These are phyloP conservation scores for Drymonia ruficornis DNA, from an alignment of 2,888 invertebrate genomes.

Conservation along the genomic window DNA sequence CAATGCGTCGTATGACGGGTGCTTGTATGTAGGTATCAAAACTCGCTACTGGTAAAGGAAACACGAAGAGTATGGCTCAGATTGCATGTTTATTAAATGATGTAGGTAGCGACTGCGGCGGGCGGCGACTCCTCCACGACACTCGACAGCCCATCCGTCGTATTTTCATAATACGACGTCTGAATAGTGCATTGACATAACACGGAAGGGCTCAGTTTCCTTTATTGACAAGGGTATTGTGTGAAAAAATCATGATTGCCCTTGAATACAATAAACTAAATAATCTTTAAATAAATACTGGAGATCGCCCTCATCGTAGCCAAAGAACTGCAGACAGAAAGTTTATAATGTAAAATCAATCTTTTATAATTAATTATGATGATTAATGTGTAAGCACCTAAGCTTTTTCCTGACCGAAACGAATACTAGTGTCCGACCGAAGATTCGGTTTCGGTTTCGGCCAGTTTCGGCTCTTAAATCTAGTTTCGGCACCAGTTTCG, in stretches of 20 bases:
- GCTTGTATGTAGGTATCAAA: conserved; percentile 23
- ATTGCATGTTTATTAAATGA: conserved; percentile 68
- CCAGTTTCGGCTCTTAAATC: too few species aligned
- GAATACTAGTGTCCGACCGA: too few species aligned
- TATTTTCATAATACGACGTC: conserved; percentile 71
- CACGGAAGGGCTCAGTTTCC: conserved; percentile 56
- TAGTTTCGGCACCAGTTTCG: too few species aligned
- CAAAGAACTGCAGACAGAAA: too few species aligned
- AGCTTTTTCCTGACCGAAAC: too few species aligned
- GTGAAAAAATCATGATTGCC: conserved; percentile 36
- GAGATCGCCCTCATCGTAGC: too few species aligned
- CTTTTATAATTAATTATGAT: too few species aligned
- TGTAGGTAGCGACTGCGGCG: conserved; percentile 21
- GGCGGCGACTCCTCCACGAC: conserved; percentile 31
- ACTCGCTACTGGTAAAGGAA: conserved; percentile 42
- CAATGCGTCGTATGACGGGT: conserved; percentile 8
- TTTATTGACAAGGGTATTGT: conserved; percentile 35
- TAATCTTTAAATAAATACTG: too few species aligned
- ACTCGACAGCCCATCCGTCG: conserved; percentile 51
- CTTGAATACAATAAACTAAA: background rate
- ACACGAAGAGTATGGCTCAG: conserved; percentile 53
- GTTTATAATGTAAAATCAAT: too few species aligned
- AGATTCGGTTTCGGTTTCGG: too few species aligned
- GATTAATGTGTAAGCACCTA: too few species aligned
- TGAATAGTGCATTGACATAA: conserved; percentile 59